phyloP scores from a whole-genome alignment of 2,888 invertebrate genomes.

The Orthonychiurus folsomi region DNA sequence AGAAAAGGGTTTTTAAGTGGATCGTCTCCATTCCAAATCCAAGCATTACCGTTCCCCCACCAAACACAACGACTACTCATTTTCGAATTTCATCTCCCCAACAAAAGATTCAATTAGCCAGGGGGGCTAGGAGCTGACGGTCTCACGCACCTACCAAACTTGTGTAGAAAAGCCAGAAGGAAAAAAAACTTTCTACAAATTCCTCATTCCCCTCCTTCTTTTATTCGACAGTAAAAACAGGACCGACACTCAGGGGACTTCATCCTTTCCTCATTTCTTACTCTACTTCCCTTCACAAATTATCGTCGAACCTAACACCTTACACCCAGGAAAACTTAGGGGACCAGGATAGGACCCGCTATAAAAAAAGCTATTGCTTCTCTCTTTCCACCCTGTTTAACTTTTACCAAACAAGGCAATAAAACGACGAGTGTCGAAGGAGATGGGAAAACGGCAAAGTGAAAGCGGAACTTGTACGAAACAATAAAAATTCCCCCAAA shows the following conservation, averaged over 20 bases:
- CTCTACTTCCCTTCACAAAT: neutral
- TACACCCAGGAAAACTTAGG: neutral
- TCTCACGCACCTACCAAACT: neutral
- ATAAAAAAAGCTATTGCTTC: neutral
- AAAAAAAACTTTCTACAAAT: neutral
- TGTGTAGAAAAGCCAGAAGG: neutral
- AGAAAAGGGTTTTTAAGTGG: neutral
- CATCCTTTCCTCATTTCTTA: slow-evolving; percentile 18
- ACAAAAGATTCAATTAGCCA: slow-evolving; percentile 10
- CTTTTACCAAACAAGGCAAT: neutral
- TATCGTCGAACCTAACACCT: neutral
- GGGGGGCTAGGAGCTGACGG: neutral
- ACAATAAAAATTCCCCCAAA: no score
- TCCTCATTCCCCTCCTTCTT: neutral
- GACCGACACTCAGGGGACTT: slow-evolving; percentile 31
- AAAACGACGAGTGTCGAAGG: no score
- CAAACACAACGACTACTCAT: neutral
- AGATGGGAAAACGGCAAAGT: no score
- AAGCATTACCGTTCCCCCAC: slow-evolving; percentile 3
- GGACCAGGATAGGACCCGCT: neutral
- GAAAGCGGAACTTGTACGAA: no score
- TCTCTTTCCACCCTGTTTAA: neutral
- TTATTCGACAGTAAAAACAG: slow-evolving; percentile 16
- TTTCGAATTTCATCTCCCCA: slow-evolving; percentile 5
- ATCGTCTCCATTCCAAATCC: no score